These are phyloP conservation scores for Anas georgica DNA, from an alignment of 2,797 vertebrate species.

Conservation along the genomic window DNA sequence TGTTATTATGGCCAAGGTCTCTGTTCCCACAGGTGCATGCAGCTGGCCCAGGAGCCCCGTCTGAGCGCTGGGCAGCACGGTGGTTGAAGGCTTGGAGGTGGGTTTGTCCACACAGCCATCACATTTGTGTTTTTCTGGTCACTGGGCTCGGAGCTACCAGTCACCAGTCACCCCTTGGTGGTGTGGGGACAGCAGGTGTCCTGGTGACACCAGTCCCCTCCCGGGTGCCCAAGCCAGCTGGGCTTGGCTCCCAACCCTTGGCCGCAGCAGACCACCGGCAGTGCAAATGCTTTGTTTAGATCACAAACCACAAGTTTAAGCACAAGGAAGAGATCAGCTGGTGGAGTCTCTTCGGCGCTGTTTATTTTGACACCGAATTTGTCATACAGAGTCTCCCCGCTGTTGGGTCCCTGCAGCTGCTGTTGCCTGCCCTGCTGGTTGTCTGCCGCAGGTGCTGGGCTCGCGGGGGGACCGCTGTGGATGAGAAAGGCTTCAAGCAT, in stretches of 20 bases:
- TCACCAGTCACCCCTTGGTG: not conserved
- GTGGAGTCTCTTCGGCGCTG: not conserved
- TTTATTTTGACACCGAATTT: not conserved
- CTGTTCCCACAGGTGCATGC: not conserved
- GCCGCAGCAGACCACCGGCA: not conserved
- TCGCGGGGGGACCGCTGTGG: not conserved
- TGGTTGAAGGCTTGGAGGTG: not conserved
- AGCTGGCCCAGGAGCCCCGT: not conserved
- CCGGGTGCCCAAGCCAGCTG: not conserved
- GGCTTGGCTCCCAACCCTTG: not conserved
- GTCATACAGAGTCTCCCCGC: not conserved
- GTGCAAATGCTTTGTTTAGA: not conserved
- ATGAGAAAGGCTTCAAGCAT: not conserved
- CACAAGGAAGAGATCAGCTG: not conserved
- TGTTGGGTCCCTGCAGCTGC: not conserved
- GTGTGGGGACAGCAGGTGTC: not conserved
- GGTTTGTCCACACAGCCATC: not conserved
- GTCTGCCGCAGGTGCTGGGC: not conserved
- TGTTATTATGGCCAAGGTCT: not conserved
- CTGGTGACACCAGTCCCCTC: accelerated
- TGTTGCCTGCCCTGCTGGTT: not conserved
- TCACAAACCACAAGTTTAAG: not conserved
- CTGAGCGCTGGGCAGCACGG: not conserved
- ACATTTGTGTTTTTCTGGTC: not conserved
- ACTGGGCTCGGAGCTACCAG: not conserved